Evolutionary conservation across 2,113 vertebrate species (phyloP).

Genomic region (Oenanthe oenanthe): DNA sequence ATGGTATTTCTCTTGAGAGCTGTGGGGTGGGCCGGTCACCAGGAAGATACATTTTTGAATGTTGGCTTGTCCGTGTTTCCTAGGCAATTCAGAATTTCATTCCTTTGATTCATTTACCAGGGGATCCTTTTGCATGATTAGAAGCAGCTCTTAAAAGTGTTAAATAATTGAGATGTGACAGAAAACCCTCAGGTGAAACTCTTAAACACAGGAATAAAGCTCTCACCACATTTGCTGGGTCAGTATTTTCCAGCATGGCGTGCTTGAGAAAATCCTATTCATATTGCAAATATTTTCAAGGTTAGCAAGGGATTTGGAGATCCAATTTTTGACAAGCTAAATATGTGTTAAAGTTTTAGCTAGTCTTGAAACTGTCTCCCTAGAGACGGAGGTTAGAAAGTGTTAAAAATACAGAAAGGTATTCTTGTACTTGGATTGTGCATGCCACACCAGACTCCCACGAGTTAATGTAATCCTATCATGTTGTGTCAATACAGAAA

Average conservation of each 20-base stretch:
- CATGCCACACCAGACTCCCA: not conserved
- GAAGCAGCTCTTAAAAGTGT: not conserved
- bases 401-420: not conserved
- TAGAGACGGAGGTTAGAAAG: not conserved
- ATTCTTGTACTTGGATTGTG: not conserved
- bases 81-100: not conserved
- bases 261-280: not conserved
- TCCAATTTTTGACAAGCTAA: not conserved
- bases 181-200: not conserved
- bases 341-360: not conserved
- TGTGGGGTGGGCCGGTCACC: not conserved
- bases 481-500: not conserved
- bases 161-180: not conserved
- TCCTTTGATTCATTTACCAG: not conserved
- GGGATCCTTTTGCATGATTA: not conserved
- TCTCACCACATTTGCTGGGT: not conserved
- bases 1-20: not conserved
- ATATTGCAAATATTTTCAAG: not conserved
- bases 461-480: not conserved
- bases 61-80: not conserved
- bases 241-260: not conserved
- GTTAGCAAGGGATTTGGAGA: not conserved
- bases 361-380: not conserved
- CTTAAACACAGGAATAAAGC: not conserved
- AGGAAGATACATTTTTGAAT: not conserved